A percentile compares a stretch with the other conserved stretches of the same genome.
phyloP scores from a whole-genome alignment of 2,888 invertebrate genomes.

The Stomorhina lunata region DNA sequence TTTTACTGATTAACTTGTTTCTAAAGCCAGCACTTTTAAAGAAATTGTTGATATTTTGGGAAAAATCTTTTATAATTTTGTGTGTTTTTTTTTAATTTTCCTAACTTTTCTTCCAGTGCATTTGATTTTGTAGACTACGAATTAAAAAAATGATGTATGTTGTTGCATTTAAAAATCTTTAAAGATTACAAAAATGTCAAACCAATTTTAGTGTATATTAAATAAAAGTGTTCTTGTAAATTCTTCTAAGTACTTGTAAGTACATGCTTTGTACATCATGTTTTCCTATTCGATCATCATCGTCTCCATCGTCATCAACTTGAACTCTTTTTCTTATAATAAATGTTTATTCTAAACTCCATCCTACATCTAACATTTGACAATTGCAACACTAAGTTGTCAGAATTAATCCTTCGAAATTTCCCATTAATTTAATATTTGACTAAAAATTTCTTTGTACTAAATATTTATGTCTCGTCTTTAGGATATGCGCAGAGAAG shows the following conservation, averaged over 20 bases:
- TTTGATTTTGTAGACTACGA: too few relatives aligned
- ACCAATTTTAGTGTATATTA: conserved; percentile 46
- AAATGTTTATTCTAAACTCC: conserved; percentile 41
- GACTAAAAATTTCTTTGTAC: conserved; percentile 22
- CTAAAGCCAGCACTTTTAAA: too few relatives aligned
- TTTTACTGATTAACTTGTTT: too few relatives aligned
- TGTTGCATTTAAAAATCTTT: conserved; percentile 28
- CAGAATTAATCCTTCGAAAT: conserved; percentile 59
- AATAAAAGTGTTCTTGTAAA: not conserved
- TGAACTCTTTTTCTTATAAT: conserved; percentile 34
- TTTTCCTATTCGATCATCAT: conserved; percentile 4
- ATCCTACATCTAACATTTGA: conserved; percentile 52
- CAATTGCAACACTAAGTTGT: conserved; percentile 58
- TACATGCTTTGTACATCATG: conserved; percentile 10
- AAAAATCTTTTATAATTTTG: too few relatives aligned
- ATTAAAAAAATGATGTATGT: conserved; percentile 42
- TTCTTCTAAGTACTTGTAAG: conserved; percentile 28
- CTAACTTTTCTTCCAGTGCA: too few relatives aligned
- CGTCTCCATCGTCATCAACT: not conserved
- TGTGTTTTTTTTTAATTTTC: too few relatives aligned
- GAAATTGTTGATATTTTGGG: too few relatives aligned
- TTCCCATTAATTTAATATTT: not conserved
- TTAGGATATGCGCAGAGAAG: conserved; percentile 5
- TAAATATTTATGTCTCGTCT: too few relatives aligned
- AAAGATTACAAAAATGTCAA: conserved; percentile 57